A percentile compares a stretch with the other conserved stretches of the same genome.
phyloP scores from a whole-genome alignment of 2,888 invertebrate genomes.

The Xanthia icteritia region DNA sequence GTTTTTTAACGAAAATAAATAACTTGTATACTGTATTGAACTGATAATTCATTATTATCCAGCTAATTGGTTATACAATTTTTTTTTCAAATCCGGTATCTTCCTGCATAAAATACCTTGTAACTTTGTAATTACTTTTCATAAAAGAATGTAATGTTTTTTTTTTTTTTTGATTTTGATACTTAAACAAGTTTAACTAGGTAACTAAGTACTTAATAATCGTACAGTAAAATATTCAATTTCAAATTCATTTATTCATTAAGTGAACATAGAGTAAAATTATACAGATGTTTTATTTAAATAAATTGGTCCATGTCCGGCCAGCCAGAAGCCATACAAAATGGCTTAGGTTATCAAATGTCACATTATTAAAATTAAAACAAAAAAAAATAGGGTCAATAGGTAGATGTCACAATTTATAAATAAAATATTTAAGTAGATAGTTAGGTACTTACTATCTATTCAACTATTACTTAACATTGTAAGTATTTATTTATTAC shows the following conservation, averaged over 20 bases:
- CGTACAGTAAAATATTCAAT: too few relatives aligned
- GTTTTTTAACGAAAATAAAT: background rate
- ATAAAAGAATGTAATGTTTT: background rate
- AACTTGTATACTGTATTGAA: background rate
- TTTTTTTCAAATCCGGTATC: background rate
- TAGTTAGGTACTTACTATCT: background rate
- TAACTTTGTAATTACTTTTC: background rate
- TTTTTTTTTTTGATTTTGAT: background rate
- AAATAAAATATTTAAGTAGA: background rate
- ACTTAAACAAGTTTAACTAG: background rate
- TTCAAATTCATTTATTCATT: too few relatives aligned
- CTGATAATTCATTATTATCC: background rate
- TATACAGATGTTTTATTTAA: too few relatives aligned
- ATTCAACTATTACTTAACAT: constrained; percentile 1
- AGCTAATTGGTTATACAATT: background rate
- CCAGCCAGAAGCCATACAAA: too few relatives aligned
- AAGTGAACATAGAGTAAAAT: too few relatives aligned
- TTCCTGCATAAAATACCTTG: background rate
- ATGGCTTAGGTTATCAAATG: too few relatives aligned
- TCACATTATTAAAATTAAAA: too few relatives aligned
- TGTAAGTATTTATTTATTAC: constrained; percentile 19
- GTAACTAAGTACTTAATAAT: too few relatives aligned
- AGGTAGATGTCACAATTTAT: too few relatives aligned
- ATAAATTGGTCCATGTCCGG: too few relatives aligned
- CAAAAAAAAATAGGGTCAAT: too few relatives aligned